Evolutionary conservation across 2,888 invertebrate genomes (phyloP).

Genomic region (Bellardia pandia): DNA sequence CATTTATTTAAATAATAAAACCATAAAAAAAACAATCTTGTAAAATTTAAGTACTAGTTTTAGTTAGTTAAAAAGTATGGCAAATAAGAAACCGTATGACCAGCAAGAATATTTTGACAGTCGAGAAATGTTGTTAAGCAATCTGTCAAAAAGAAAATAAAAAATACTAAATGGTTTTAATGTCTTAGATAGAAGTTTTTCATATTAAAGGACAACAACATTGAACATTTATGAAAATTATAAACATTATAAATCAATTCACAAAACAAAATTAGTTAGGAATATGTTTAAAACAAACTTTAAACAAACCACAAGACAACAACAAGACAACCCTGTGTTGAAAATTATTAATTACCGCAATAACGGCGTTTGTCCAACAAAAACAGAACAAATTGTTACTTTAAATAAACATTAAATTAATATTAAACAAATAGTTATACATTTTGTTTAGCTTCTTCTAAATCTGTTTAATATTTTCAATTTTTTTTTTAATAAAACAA

Average conservation of each 20-base stretch:
- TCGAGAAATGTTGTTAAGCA: background rate
- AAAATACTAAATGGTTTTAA: conserved; percentile 9
- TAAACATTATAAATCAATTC: background rate
- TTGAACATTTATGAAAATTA: background rate
- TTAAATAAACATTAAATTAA: conserved; percentile 14
- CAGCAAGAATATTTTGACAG: background rate
- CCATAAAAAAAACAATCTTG: conserved; percentile 51
- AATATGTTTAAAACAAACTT: conserved; percentile 27
- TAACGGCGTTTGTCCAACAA: conserved; percentile 28
- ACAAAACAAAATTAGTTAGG: conserved; percentile 47
- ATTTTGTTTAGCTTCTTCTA: conserved; percentile 30
- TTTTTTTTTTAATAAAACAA: conserved; percentile 9
- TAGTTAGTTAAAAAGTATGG: conserved; percentile 61
- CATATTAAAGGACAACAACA: conserved; percentile 10
- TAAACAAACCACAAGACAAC: background rate
- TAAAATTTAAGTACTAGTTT: conserved; percentile 59
- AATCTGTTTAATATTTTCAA: conserved; percentile 4
- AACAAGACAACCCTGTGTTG: background rate
- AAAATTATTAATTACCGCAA: background rate
- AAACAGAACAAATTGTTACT: conserved; percentile 15
- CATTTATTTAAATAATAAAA: conserved; percentile 43
- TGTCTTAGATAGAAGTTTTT: conserved; percentile 49
- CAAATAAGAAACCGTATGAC: conserved; percentile 27
- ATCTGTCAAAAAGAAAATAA: conserved; percentile 27
- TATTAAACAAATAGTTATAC: background rate